Conservation (phyloP, 2,888 invertebrate species). For the Tupiocoris notatus region DNA sequence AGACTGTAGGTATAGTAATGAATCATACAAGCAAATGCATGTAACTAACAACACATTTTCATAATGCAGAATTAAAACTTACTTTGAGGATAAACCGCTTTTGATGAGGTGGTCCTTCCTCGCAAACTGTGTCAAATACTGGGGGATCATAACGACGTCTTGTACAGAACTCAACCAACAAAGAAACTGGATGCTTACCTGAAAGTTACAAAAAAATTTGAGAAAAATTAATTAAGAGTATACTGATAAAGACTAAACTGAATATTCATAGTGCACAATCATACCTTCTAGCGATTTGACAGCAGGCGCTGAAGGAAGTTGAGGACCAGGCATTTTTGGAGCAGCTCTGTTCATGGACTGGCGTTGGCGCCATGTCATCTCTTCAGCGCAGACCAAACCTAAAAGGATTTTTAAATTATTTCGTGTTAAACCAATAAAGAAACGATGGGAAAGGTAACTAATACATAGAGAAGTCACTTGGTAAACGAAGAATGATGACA, state of each 20-base stretch:
- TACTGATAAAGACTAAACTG: neutral
- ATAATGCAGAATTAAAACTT: slow-evolving; percentile 45
- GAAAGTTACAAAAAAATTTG: slow-evolving; percentile 43
- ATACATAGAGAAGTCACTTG: no score
- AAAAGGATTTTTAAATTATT: neutral
- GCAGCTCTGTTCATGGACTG: neutral
- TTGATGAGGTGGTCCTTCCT: slow-evolving; percentile 92
- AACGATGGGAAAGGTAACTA: no score
- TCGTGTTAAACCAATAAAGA: neutral
- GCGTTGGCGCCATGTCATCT: slow-evolving; percentile 30
- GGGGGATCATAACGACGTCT: slow-evolving; percentile 84
- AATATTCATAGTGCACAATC: neutral
- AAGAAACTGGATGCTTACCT: slow-evolving; percentile 94
- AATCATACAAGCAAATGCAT: neutral
- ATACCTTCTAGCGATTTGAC: slow-evolving; percentile 58
- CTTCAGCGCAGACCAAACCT: slow-evolving; percentile 45
- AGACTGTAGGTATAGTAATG: no score
- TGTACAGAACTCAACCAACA: slow-evolving; percentile 88
- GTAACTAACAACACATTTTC: neutral
- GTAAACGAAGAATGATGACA: no score
- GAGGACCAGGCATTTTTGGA: neutral
- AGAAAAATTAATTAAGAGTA: neutral
- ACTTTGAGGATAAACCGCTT: slow-evolving; percentile 94
- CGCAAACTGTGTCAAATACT: slow-evolving; percentile 70
- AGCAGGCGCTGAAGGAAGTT: neutral